Evolutionary conservation across 2,888 invertebrate species (phyloP).

Genomic region (Caenorhabditis becei): DNA sequence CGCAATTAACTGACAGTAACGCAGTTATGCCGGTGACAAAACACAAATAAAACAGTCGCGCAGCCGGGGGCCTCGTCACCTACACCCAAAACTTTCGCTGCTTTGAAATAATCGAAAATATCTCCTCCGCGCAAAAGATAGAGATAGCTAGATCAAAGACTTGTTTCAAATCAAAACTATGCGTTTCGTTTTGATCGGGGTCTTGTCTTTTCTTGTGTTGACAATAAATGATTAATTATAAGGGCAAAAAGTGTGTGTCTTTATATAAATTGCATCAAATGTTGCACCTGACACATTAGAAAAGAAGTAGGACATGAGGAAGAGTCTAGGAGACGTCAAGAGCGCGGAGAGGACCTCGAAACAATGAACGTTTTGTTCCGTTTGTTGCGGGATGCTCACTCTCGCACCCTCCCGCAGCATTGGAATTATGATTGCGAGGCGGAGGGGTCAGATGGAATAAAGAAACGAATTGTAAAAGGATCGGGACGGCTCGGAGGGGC

Average conservation of each 20-base stretch:
- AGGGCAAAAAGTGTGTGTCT: slow-evolving; percentile 20
- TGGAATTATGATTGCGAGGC: slow-evolving; percentile 16
- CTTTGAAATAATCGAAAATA: slow-evolving; percentile 12
- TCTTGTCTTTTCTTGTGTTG: slow-evolving; percentile 4
- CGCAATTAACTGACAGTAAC: neutral
- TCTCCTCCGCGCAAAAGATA: neutral
- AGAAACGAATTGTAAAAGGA: slow-evolving; percentile 41
- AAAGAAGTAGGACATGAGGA: slow-evolving; percentile 8
- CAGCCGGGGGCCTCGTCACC: neutral
- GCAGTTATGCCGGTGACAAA: neutral
- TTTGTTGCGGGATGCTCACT: slow-evolving; percentile 20
- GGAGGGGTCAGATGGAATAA: slow-evolving; percentile 24
- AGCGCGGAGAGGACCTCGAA: slow-evolving; percentile 4
- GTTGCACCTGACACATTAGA: slow-evolving; percentile 10
- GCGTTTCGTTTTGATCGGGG: neutral
- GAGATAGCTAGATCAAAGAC: slow-evolving; percentile 36
- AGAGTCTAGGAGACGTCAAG: slow-evolving; percentile 23
- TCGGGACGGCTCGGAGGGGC: slow-evolving; percentile 27
- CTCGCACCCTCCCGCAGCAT: slow-evolving; percentile 13
- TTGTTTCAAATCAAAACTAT: slow-evolving; percentile 28
- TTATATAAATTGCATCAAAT: neutral
- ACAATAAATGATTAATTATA: neutral
- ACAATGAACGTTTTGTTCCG: slow-evolving; percentile 37
- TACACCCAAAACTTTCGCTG: slow-evolving; percentile 7
- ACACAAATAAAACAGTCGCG: slow-evolving; percentile 6